Percentiles rank a stretch among this genome's conserved stretches.
Conservation (phyloP, 2,113 vertebrate species). For the Pristiophorus japonicus region DNA sequence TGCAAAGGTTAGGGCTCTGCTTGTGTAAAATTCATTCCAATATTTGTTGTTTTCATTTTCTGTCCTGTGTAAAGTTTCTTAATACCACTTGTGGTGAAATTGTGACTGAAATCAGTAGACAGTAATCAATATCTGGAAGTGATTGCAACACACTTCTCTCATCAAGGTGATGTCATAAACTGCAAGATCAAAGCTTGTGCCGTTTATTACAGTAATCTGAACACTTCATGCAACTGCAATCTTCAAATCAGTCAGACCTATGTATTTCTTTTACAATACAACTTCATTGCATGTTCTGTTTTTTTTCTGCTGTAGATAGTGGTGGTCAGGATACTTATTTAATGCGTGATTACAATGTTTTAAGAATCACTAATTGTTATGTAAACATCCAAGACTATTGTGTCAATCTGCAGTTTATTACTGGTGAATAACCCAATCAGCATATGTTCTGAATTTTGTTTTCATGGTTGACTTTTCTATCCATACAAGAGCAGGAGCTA, state of each 20-base stretch:
- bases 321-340: neutral
- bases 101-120: neutral
- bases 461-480: neutral
- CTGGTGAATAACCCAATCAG: neutral
- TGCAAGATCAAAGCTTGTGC: neutral
- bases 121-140: slow-evolving; percentile 5
- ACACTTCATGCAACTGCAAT: neutral
- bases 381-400: neutral
- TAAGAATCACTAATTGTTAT: neutral
- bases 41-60: slow-evolving; percentile 23
- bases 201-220: neutral
- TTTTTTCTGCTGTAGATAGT: neutral
- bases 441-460: neutral
- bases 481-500: neutral
- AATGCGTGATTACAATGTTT: neutral
- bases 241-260: neutral
- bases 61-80: slow-evolving; percentile 8
- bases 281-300: neutral
- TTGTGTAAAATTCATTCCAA: neutral
- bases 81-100: neutral
- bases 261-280: neutral
- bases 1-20: neutral
- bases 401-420: too few relatives aligned
- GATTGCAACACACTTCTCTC: neutral
- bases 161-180: neutral